Evolutionary conservation across 2,113 vertebrate genomes (phyloP).

Genomic region (Orientallactaga bullata): DNA sequence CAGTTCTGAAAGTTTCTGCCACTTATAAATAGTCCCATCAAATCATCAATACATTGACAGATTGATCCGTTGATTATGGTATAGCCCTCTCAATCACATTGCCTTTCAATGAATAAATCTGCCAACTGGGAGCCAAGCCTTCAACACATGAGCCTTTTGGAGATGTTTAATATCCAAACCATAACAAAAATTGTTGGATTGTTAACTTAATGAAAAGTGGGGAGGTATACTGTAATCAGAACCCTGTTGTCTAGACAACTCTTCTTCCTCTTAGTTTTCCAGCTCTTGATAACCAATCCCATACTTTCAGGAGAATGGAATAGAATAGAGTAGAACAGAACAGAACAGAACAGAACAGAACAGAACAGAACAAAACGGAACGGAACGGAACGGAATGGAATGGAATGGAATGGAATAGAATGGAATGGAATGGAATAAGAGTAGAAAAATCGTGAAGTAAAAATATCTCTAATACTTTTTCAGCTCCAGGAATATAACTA

Average conservation of each 20-base stretch:
- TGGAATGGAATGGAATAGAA: background rate
- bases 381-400: background rate
- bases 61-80: background rate
- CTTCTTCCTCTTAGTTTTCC: background rate
- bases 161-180: background rate
- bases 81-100: background rate
- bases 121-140: background rate
- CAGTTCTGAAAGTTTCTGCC: background rate
- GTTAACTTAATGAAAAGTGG: background rate
- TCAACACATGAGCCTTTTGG: background rate
- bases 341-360: no score
- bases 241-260: background rate
- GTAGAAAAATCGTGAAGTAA: no score
- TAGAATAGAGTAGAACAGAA: no score
- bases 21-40: background rate
- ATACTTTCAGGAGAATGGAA: background rate
- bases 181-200: background rate
- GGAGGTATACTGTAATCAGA: background rate
- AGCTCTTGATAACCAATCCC: background rate
- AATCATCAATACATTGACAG: background rate
- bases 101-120: background rate
- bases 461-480: background rate
- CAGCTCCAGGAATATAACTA: background rate
- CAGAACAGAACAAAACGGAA: no score
- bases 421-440: no score